These are phyloP conservation scores for Dallia pectoralis DNA, from an alignment of 2,797 vertebrate species.

Conservation along the genomic window DNA sequence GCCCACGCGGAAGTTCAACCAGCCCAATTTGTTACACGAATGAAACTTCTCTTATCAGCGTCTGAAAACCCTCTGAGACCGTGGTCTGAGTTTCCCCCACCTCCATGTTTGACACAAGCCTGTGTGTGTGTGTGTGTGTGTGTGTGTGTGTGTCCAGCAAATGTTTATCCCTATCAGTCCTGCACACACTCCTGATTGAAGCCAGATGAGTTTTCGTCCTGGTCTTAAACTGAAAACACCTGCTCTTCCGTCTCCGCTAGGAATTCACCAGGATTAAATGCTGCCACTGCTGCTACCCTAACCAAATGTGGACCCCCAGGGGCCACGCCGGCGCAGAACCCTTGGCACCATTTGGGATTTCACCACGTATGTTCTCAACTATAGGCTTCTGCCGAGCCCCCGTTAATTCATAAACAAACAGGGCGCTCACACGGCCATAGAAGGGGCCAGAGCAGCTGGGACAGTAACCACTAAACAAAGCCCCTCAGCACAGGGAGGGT, in stretches of 20 bases:
- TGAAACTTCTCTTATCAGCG: too few species aligned
- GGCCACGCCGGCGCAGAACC: slow-evolving; percentile 37
- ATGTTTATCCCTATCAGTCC: slow-evolving; percentile 36
- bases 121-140: not conserved
- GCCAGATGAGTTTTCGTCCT: slow-evolving; percentile 61
- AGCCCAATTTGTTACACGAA: too few species aligned
- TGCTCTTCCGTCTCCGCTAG: slow-evolving; percentile 60
- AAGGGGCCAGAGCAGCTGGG: not conserved
- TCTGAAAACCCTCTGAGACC: too few species aligned
- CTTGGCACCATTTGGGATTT: slow-evolving; percentile 43
- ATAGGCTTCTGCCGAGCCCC: slow-evolving; percentile 15
- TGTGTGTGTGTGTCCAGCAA: slow-evolving; percentile 19
- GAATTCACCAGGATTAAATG: slow-evolving; percentile 67
- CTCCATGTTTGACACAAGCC: too few species aligned
- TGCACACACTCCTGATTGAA: slow-evolving; percentile 57
- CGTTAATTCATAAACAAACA: slow-evolving; percentile 23
- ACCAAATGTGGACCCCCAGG: slow-evolving; percentile 57
- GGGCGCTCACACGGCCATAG: not conserved
- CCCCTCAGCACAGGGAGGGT: slow-evolving; percentile 1
- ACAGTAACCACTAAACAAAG: slow-evolving; percentile 4
- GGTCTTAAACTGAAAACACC: slow-evolving; percentile 72
- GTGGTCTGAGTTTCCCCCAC: too few species aligned
- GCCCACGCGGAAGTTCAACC: too few species aligned
- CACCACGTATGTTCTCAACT: slow-evolving; percentile 31
- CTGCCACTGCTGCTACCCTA: slow-evolving; percentile 58